Conservation (phyloP, 2,888 invertebrate genomes). For the Plusia festucae region DNA sequence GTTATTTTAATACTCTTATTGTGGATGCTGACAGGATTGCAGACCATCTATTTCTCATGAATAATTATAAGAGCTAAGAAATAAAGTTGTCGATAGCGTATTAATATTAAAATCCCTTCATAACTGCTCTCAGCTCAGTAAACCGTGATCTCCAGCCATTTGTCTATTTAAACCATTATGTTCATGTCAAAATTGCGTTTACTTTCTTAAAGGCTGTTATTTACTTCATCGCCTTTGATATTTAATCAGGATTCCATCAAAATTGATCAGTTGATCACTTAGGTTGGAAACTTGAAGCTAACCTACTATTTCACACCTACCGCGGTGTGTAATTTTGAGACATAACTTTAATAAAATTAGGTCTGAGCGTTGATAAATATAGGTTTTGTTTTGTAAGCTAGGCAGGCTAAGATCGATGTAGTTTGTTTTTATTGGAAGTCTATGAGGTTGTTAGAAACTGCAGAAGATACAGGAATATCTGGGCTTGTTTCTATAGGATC, state of each 20-base stretch:
- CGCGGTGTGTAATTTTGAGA: constrained; percentile 43
- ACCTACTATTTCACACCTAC: constrained; percentile 55
- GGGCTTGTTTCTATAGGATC: not conserved
- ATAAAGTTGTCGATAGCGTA: not conserved
- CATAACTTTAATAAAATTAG: constrained; percentile 40
- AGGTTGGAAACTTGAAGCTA: constrained; percentile 14
- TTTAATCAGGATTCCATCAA: constrained; percentile 53
- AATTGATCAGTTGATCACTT: constrained; percentile 42
- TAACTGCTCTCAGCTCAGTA: not conserved
- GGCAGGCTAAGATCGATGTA: not conserved
- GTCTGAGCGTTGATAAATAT: constrained; percentile 29
- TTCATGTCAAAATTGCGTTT: constrained; percentile 24
- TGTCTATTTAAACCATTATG: constrained; percentile 2
- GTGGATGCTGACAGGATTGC: too few relatives aligned
- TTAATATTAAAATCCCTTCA: constrained; percentile 2
- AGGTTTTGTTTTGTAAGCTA: constrained; percentile 24
- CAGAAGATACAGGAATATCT: not conserved
- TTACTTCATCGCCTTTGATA: constrained; percentile 31
- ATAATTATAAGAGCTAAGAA: not conserved
- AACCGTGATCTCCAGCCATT: not conserved
- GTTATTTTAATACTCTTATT: too few relatives aligned
- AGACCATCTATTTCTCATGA: not conserved
- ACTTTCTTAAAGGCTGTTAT: constrained; percentile 38
- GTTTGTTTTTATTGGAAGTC: not conserved
- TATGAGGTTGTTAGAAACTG: not conserved